Percentiles rank a stretch among this genome's conserved stretches.
These are phyloP conservation scores for Lutjanus erythropterus DNA, from an alignment of 2,113 vertebrate species.

Conservation along the genomic window DNA sequence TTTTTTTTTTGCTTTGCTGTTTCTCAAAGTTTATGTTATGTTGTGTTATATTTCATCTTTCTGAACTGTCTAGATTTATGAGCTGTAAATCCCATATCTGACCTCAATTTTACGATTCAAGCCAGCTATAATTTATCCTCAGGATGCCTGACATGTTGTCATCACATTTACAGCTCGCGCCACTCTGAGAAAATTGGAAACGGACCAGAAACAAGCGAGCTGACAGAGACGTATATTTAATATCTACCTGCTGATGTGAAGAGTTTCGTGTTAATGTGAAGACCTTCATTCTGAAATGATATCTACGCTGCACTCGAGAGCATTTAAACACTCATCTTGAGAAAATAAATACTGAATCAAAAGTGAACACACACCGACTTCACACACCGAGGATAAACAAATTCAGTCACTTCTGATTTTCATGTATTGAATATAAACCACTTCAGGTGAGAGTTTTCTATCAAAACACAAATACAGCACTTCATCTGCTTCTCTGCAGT, in stretches of 20 bases:
- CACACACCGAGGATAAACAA: background rate
- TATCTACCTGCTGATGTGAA: background rate
- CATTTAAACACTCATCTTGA: background rate
- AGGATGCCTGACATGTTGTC: background rate
- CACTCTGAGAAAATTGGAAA: no score
- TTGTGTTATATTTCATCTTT: background rate
- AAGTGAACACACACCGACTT: no score
- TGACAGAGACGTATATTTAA: background rate
- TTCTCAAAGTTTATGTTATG: background rate
- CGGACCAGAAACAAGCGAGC: background rate
- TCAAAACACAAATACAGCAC: no score
- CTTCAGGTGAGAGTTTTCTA: background rate
- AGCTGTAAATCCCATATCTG: background rate
- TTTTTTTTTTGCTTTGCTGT: no score
- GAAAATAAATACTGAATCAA: background rate
- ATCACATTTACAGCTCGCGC: no score
- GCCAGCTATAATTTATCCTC: background rate
- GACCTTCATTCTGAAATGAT: background rate
- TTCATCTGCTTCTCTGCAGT: background rate
- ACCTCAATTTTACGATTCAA: background rate
- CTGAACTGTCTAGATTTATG: background rate
- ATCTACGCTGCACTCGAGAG: background rate
- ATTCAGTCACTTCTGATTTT: background rate
- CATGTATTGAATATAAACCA: background rate
- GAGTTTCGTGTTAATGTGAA: no score